phyloP scores from a whole-genome alignment of 2,888 invertebrate genomes.

The Harpalus rubripes region DNA sequence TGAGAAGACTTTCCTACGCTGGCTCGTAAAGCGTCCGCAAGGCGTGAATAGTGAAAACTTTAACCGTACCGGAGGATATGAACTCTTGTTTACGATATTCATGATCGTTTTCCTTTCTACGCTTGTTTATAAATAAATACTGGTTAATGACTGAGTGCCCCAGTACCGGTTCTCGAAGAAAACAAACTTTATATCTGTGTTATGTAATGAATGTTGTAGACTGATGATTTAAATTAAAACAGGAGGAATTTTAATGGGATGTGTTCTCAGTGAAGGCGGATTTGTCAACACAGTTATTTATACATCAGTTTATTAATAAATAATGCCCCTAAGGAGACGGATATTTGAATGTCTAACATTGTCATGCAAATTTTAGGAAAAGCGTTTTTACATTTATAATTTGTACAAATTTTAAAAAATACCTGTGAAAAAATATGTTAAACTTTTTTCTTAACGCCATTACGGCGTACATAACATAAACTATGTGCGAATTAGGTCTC shows the following conservation, averaged over 20 bases:
- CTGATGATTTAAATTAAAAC: not conserved
- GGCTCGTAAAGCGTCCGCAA: constrained; percentile 32
- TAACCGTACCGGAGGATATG: constrained; percentile 37
- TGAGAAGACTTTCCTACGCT: constrained; percentile 55
- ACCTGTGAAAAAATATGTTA: too few relatives aligned
- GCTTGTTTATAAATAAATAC: constrained; percentile 41
- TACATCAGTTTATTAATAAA: too few relatives aligned
- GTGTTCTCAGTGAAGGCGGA: not conserved
- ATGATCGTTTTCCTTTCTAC: constrained; percentile 28
- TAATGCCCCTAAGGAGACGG: too few relatives aligned
- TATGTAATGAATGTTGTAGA: not conserved
- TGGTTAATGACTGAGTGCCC: constrained; percentile 48
- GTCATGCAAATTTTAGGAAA: too few relatives aligned
- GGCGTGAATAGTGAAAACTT: constrained; percentile 39
- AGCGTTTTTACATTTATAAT: too few relatives aligned
- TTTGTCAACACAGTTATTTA: not conserved
- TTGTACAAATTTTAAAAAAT: too few relatives aligned
- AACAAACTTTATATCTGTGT: not conserved
- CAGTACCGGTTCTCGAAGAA: constrained; percentile 9
- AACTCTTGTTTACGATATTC: constrained; percentile 12
- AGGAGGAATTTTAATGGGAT: not conserved
- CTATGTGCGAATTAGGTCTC: too few relatives aligned
- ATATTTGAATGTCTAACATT: too few relatives aligned
- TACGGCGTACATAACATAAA: too few relatives aligned
- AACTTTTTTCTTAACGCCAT: too few relatives aligned